Evolutionary conservation across 2,797 vertebrate genomes (phyloP), one percentile per base, ranked within the genome.

Genomic region (Manis pentadactyla): DNA sequence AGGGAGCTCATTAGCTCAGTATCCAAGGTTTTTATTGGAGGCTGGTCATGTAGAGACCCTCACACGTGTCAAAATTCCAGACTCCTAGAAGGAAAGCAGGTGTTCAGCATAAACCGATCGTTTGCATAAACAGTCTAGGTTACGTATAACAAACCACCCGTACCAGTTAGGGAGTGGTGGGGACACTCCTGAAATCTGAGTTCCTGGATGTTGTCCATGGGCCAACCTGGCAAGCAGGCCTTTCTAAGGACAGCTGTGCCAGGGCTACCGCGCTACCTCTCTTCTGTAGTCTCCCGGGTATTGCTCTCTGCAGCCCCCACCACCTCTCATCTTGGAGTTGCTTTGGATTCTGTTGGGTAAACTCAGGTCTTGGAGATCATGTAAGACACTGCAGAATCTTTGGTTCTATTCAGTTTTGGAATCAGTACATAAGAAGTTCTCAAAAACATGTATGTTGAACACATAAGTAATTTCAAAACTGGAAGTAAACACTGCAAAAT

Each of bases 401-500:
- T 77, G 27, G 7, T 83, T 77, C 61, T 51, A 29, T 64, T 29
- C 81, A 66, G 25, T 87, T 81, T 87, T 34, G 7, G n/a, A 49
- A 87, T 93, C 17, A 34, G 18, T 51, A 77, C 4, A 42, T 15
- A 87, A 68, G n/a, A 88, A 71, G 5, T 57, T 77, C 55, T 87
- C 61, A 86, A 87, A 93, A 83, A 25, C 4, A 66, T 55, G 9
- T 42, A 49, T 34, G 23, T 49, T 34, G 19, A 69, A 68, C 68
- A 37, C 55, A n/a, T 27, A 8, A 3, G 17, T 49, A 49, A 73
- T 53, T 77, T 37, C 51, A 68, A 90, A 86, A 25, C 34, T 49
- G 42, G 77, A 87, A 93, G 42, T 69, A 95, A 82, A 59, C 55
- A 85, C 12, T 85, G 34, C 42, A 66, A 81, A 94, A 46, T 86